Evolutionary conservation across 2,888 invertebrate genomes (phyloP).

Genomic region (Meiosimyza decipiens): DNA sequence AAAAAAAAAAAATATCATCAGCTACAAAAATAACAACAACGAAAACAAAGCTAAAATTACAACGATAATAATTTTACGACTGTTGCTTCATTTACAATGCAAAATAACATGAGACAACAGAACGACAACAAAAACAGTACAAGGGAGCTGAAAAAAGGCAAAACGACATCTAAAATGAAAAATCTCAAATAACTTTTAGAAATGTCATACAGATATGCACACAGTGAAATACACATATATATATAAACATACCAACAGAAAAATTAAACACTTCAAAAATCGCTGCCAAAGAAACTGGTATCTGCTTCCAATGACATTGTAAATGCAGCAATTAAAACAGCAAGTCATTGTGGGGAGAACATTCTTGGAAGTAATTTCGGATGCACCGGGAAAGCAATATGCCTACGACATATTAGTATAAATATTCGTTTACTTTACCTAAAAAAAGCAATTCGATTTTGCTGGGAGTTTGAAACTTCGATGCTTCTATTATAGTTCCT

Average conservation of each 20-base stretch:
- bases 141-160: not conserved
- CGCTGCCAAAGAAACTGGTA: too few relatives aligned
- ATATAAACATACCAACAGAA: not conserved
- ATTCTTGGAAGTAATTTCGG: too few relatives aligned
- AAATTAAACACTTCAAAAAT: too few relatives aligned
- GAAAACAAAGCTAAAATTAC: not conserved
- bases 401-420: too few relatives aligned
- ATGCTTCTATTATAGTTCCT: too few relatives aligned
- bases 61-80: conserved; percentile 34
- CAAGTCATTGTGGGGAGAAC: too few relatives aligned
- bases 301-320: too few relatives aligned
- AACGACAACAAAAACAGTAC: not conserved
- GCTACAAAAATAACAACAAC: not conserved
- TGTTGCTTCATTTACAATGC: conserved; percentile 56
- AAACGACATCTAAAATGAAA: conserved; percentile 57
- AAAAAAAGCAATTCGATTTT: too few relatives aligned
- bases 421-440: too few relatives aligned
- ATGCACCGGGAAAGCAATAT: too few relatives aligned
- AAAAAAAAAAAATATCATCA: conserved; percentile 18
- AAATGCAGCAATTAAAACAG: too few relatives aligned
- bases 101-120: conserved; percentile 38
- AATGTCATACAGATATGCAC: conserved; percentile 21
- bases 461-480: too few relatives aligned
- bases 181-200: conserved; percentile 46
- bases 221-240: conserved; percentile 31